Base-by-base conservation (phyloP, 1,140 invertebrate genomes). In the Drosophila erecta region DNA sequence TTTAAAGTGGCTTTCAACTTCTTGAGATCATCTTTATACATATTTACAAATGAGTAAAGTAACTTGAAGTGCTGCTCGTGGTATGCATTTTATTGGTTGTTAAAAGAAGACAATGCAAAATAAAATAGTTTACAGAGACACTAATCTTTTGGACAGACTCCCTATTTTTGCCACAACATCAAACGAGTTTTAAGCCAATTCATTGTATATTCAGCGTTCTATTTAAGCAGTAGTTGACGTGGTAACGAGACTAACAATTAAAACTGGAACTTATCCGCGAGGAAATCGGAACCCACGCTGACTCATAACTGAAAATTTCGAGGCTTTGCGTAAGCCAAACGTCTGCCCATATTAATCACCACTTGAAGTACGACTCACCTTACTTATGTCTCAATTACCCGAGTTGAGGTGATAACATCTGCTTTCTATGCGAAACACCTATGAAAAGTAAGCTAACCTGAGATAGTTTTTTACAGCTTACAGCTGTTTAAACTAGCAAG, bases 271-370 rank as follows among this genome's bases (percentile, higher is more conserved):
- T 27, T 24, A 14, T 27, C 4, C 5, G 0, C 11, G 35, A 62
- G 44, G 37, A 67, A 64, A 43, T 67, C 30, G 3, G 20, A 51
- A 24, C 20, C 40, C 11, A 1, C 8, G 14, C 30, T 67, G 64
- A 67, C 12, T 64, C 59, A 67, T 10, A 5, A 20, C 59, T 17
- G 17, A 64, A 49, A 11, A 35, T 43, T 66, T 66, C 56, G 62
- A 15, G 17, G 33, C 37, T 35, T 67, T 67, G 37, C 35, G 33
- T 20, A 20, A 47, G 15, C 24, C 64, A n/a, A 67, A 64, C 43
- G 38, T 33, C 20, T 51, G 1, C n/a, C 14, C 59, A 47, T 35
- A 67, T 67, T 65, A 67, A 67, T 67, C 64, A 67, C 37, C 37
- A 22, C 11, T 35, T 62, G 38, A 30, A 62, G 35, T 15, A 14